These are phyloP conservation scores for Calliopsis andreniformis DNA, from an alignment of 1,140 invertebrate species.

Conservation along the genomic window DNA sequence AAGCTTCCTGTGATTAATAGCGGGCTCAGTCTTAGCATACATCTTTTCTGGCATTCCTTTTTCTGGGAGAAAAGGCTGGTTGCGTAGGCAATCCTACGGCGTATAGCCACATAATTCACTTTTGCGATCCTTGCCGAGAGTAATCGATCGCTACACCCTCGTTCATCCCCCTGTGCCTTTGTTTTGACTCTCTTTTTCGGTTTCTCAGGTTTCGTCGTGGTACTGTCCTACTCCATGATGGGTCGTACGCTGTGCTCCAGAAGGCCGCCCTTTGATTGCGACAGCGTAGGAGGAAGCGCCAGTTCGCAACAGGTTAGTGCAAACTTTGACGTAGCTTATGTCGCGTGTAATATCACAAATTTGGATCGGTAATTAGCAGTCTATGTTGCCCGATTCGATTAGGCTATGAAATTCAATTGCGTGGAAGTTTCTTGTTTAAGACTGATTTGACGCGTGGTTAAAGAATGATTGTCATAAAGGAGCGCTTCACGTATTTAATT, in stretches of 20 bases:
- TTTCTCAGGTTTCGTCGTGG: constrained; percentile 84
- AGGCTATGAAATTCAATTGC: no score
- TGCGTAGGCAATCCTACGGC: not conserved
- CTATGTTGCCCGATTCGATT: no score
- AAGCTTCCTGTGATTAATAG: constrained; percentile 59
- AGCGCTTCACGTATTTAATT: no score
- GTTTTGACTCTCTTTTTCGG: not conserved
- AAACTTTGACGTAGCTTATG: not conserved
- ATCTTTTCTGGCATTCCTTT: not conserved
- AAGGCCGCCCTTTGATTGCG: constrained; percentile 85
- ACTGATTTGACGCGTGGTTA: no score
- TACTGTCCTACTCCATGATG: constrained; percentile 87
- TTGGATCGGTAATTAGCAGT: no score
- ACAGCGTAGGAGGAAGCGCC: constrained; percentile 81
- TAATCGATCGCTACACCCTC: not conserved
- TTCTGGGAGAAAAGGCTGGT: not conserved
- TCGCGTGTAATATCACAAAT: not conserved
- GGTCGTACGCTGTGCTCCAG: constrained; percentile 86
- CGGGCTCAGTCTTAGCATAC: no score
- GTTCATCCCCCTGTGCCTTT: not conserved
- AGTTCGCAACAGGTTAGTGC: constrained; percentile 84
- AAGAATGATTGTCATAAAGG: no score
- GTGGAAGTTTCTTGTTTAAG: no score
- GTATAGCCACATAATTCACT: not conserved
- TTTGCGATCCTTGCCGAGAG: not conserved